Conservation (phyloP, 2,888 invertebrate species). For the Tetragnatha montana region DNA sequence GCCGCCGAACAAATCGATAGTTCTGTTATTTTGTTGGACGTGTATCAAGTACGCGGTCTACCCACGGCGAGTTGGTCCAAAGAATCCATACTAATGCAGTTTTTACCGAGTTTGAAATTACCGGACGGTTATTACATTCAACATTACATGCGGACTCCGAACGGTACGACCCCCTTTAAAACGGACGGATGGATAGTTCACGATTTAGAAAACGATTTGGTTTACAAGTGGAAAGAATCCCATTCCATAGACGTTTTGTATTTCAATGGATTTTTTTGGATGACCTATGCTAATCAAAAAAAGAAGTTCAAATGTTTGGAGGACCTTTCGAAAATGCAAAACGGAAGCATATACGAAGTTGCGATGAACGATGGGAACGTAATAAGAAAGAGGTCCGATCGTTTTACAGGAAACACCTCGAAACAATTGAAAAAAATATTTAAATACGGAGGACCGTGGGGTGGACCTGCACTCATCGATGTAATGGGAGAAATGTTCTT, state of each 20-base stretch:
- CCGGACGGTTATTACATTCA: neutral
- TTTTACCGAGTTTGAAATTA: neutral
- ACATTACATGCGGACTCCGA: neutral
- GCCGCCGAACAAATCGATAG: slow-evolving; percentile 3
- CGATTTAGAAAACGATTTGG: neutral
- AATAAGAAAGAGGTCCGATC: too few species aligned
- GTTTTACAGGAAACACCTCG: too few species aligned
- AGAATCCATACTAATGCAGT: neutral
- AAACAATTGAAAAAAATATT: too few species aligned
- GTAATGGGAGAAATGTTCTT: neutral
- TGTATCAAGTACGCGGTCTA: slow-evolving; percentile 12
- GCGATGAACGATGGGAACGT: too few species aligned
- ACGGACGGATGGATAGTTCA: neutral
- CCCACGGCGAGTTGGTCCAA: neutral
- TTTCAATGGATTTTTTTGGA: neutral
- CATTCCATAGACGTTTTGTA: neutral
- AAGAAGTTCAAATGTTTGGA: neutral
- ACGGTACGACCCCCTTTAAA: neutral
- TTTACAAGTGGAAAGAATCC: neutral
- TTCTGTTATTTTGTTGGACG: neutral
- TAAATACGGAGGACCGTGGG: too few species aligned
- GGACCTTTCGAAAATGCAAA: neutral
- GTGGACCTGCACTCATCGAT: too few species aligned
- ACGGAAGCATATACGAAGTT: neutral
- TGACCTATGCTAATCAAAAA: neutral